Evolutionary conservation across 2,888 invertebrate genomes (phyloP).

Genomic region (Clusia tigrina): DNA sequence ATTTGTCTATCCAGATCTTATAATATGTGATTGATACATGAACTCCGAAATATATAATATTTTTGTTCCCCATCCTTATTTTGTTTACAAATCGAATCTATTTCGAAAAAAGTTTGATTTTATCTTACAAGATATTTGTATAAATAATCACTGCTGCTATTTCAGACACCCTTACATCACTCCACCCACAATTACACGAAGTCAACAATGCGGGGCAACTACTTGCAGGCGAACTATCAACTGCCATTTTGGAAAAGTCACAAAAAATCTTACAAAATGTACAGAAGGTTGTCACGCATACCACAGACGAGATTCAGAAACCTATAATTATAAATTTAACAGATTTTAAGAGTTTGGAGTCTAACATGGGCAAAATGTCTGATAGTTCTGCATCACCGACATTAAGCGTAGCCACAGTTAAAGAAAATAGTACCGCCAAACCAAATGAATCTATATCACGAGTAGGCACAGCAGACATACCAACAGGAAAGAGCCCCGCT

Average conservation of each 20-base stretch:
- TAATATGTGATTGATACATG: no score
- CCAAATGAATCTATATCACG: conserved; percentile 45
- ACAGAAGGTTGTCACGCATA: conserved; percentile 59
- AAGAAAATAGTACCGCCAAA: conserved; percentile 44
- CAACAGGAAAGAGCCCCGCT: conserved; percentile 30
- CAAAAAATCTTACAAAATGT: conserved; percentile 57
- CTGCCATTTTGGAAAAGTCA: conserved; percentile 56
- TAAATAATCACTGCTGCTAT: background rate
- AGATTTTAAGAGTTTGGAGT: conserved; percentile 58
- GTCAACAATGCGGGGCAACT: conserved; percentile 30
- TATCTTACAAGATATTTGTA: no score
- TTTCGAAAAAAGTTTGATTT: no score
- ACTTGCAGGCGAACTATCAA: conserved; percentile 37
- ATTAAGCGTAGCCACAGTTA: conserved; percentile 50
- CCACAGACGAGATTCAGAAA: conserved; percentile 61
- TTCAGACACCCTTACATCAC: no score
- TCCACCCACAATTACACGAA: conserved; percentile 52
- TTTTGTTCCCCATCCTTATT: no score
- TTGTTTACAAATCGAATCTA: no score
- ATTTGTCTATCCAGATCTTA: no score
- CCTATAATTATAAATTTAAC: conserved; percentile 61
- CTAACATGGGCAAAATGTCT: conserved; percentile 49
- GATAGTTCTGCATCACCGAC: conserved; percentile 47
- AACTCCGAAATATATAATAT: no score
- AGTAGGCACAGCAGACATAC: conserved; percentile 43